Evolutionary conservation across 1,140 invertebrate species (phyloP), one percentile per base, ranked within the genome.

Genomic region (Macrocentrus cingulum): DNA sequence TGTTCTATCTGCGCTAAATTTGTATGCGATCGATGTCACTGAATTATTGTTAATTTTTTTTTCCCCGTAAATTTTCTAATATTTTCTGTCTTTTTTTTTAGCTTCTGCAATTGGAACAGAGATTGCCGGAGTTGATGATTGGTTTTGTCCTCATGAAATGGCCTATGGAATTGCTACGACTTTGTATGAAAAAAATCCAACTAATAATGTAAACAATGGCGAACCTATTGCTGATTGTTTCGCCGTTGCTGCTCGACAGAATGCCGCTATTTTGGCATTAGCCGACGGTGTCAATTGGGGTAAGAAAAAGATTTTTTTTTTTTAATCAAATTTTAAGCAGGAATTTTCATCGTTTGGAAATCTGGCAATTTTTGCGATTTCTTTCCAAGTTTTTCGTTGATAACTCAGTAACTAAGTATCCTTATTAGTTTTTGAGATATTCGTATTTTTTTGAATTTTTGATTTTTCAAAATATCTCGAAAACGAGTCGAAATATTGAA

Each of bases 201-300:
- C 88, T 18, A 91, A 87, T 36, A 84, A 87, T 59, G 79, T 84
- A 46, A 84, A 86, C 52, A 90, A 90, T 80, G 92, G 94, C 3
- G 90, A 91, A 72, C 94, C 94, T 11, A 91, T 96, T 62, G 94
- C 94, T 11, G 94, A 96, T 80, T 90, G 91, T 65, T 96, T 92
- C 81, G 93, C 89, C 1, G 81, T 96, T 37, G 87, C 91, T 61
- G 86, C 90, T 2, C 81, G 92, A 36, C 84, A 84, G 41, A 91
- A 95, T 75, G 91, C 87, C 59, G 88, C 89, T 2, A 85, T 95
- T 57, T 79, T 96, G 66, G 88, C 90, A 25, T 82, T 97, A 42
- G 94, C 92, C 9, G 94, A 96, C 83, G 94, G 94, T 32, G 94
- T 96, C 0, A 96, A 97, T 80, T 96, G 94, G 94, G 94, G 94